Base-by-base conservation (phyloP, 2,113 vertebrate species). In the Pitta sordida region DNA sequence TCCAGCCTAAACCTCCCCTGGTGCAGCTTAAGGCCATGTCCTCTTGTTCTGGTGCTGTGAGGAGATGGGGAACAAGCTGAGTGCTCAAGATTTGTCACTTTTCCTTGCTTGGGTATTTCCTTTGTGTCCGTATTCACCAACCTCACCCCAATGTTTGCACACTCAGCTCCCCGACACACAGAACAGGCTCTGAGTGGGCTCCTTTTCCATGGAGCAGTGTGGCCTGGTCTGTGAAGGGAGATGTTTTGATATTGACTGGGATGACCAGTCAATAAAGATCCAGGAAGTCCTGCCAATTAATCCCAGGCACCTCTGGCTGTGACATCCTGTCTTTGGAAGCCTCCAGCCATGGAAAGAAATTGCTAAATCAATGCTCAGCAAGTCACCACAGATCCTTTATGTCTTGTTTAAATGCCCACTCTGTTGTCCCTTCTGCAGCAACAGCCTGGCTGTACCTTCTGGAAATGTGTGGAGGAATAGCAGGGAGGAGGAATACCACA, bases 201-300 rank as follows among this genome's bases (percentile, higher is more conserved):
- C 4, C 27, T 86, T 55, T 20, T 5, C 46, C 39, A 5, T 7
- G 6, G 10, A 52, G 17, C 27, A 15, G 20, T 8, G 3, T 16
- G 26, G 58, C 59, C 71, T 43, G 44, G 12, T 32, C 26, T 58
- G 5, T n/a, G 46, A 53, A 44, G 27, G 39, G 20, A 23, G 3
- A 22, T 88, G 21, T 51, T 84, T 34, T 78, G 74, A 43, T 59
- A 55, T 49, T 79, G 67, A 49, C 29, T 48, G 62, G 34, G 36
- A 7, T 71, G 58, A 74, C 16, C 5, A 11, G 53, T 48, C 69
- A 56, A 7, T 75, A 65, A 10, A 46, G 62, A 65, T 17, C 60
- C 76, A 63, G 64, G 39, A 92, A 86, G 32, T 52, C 89, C 59
- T 89, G 69, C 91, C 89, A 93, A 77, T 84, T 83, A 82, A 91